A percentile compares a stretch with the other conserved stretches of the same genome.
phyloP scores from a whole-genome alignment of 2,113 vertebrate species.

The Cryptotis parvus region DNA sequence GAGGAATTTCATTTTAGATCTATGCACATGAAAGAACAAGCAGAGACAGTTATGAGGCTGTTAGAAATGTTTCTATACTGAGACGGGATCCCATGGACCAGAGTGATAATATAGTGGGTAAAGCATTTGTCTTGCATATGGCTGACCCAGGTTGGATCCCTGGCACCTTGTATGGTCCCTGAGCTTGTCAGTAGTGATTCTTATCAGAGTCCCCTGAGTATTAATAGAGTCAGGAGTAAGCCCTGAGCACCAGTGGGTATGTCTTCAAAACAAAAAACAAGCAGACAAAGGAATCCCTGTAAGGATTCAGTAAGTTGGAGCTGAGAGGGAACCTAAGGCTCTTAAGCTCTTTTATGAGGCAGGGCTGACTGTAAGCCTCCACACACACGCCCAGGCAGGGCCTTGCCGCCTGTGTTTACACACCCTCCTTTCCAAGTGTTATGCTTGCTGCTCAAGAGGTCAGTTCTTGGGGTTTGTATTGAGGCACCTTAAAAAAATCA shows the following conservation, averaged over 20 bases:
- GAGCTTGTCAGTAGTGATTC: too few species aligned
- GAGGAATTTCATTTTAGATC: background rate
- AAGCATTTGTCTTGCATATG: too few species aligned
- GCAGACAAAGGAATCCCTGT: background rate
- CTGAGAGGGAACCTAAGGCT: background rate
- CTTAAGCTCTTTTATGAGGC: background rate
- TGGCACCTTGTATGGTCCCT: too few species aligned
- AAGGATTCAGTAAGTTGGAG: slow-evolving; percentile 18
- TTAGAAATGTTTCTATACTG: background rate
- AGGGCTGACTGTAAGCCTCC: background rate
- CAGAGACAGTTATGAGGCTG: background rate
- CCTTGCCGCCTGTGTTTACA: background rate
- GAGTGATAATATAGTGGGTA: too few species aligned
- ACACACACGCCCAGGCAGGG: background rate
- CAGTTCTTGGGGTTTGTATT: background rate
- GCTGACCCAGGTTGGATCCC: too few species aligned
- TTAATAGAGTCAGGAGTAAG: too few species aligned
- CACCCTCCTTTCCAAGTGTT: rapidly evolving
- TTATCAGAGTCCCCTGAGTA: too few species aligned
- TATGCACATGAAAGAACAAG: background rate
- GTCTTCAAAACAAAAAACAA: background rate
- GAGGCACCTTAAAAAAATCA: background rate
- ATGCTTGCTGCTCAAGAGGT: background rate
- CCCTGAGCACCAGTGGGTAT: too few species aligned
- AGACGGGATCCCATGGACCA: background rate